These are phyloP conservation scores for Rhinichthys osculus DNA, from an alignment of 2,797 vertebrate species.

Conservation along the genomic window DNA sequence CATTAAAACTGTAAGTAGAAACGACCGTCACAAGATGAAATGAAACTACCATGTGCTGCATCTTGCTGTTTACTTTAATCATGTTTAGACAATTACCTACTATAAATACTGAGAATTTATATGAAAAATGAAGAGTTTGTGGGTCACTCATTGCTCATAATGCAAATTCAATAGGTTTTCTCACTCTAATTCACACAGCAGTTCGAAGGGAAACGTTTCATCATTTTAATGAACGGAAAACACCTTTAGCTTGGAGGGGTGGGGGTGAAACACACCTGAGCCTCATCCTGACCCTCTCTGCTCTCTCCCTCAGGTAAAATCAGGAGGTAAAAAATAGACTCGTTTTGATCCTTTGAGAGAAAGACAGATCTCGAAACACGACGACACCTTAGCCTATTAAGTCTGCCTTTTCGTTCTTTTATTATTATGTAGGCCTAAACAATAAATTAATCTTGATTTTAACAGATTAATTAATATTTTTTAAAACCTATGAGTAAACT, in stretches of 20 bases:
- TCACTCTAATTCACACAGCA: slow-evolving; percentile 26
- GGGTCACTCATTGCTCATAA: not conserved
- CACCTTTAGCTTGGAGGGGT: slow-evolving; percentile 57
- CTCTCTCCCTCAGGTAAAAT: slow-evolving; percentile 29
- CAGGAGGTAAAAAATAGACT: slow-evolving; percentile 46
- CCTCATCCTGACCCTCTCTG: slow-evolving; percentile 9
- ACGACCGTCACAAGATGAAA: not conserved
- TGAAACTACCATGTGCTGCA: not conserved
- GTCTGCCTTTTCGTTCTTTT: not conserved
- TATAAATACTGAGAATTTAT: not conserved
- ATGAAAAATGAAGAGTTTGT: not conserved
- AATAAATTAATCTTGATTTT: not conserved
- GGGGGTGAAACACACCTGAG: slow-evolving; percentile 57
- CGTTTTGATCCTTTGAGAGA: not conserved
- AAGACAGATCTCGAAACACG: not conserved
- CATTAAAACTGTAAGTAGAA: not conserved
- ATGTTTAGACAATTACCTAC: not conserved
- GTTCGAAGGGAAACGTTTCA: slow-evolving; percentile 68
- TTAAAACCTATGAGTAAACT: not conserved
- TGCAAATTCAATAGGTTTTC: not conserved
- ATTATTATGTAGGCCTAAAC: not conserved
- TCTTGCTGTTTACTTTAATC: not conserved
- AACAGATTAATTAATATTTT: not conserved
- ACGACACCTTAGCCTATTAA: not conserved
- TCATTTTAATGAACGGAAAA: slow-evolving; percentile 76